Percentiles rank a stretch among this genome's conserved stretches.
Evolutionary conservation across 1,140 invertebrate genomes (phyloP).

Genomic region (Lordiphosa mommai): DNA sequence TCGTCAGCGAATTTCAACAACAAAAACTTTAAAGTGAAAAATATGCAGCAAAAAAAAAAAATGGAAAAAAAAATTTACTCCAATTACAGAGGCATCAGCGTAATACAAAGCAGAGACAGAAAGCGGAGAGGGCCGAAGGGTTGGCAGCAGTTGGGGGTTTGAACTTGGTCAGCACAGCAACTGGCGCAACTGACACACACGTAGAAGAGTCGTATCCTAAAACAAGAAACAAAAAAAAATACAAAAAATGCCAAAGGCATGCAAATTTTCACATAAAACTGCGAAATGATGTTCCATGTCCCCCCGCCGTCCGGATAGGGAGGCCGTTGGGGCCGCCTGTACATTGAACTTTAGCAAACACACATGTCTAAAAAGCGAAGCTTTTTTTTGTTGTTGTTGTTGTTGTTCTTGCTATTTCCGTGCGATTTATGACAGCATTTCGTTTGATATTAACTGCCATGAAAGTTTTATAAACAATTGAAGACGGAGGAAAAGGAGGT

Average conservation of each 20-base stretch:
- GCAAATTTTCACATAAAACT: slow-evolving; percentile 58
- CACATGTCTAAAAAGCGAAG: slow-evolving; percentile 3
- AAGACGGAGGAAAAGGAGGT: background rate
- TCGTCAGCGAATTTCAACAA: background rate
- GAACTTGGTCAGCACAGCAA: slow-evolving; percentile 4
- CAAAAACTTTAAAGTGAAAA: slow-evolving; percentile 4
- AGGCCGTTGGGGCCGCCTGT: slow-evolving; percentile 15
- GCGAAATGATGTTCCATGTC: slow-evolving; percentile 40
- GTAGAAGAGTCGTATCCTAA: background rate
- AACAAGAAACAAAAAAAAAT: background rate
- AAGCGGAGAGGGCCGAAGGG: background rate
- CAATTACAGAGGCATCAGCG: slow-evolving; percentile 41
- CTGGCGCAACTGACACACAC: slow-evolving; percentile 3
- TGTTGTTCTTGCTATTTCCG: slow-evolving; percentile 19
- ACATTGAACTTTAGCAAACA: slow-evolving; percentile 52
- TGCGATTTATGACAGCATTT: slow-evolving; percentile 57
- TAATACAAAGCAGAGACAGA: slow-evolving; percentile 9
- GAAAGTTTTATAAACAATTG: slow-evolving; percentile 58
- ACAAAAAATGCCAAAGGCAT: slow-evolving; percentile 30
- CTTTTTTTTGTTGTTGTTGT: background rate
- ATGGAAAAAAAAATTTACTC: slow-evolving; percentile 12
- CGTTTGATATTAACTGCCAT: slow-evolving; percentile 51
- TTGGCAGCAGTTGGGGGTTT: slow-evolving; percentile 22
- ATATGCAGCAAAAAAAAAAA: slow-evolving; percentile 2
- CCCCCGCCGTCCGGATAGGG: background rate